A percentile compares a stretch with the other conserved stretches of the same genome.
Evolutionary conservation across 2,113 vertebrate species (phyloP).

Genomic region (Pelecanoides urinatrix): DNA sequence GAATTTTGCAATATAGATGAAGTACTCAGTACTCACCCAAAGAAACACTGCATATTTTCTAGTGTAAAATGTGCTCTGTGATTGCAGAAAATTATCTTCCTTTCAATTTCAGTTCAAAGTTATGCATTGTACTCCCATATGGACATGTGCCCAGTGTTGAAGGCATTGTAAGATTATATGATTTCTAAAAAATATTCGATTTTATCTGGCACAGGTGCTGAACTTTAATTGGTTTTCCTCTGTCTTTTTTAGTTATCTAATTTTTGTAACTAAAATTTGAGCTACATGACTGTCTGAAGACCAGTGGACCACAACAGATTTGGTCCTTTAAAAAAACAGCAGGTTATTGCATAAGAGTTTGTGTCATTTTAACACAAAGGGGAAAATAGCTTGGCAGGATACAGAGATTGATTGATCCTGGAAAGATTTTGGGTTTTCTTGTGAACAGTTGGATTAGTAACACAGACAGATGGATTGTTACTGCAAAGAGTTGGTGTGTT

Average conservation of each 20-base stretch:
- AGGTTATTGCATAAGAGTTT: background rate
- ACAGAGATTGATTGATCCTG: conserved; percentile 41
- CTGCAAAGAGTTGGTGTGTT: conserved; percentile 33
- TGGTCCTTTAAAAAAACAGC: background rate
- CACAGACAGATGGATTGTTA: conserved; percentile 32
- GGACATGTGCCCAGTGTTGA: background rate
- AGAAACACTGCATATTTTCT: conserved; percentile 42
- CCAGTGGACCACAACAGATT: background rate
- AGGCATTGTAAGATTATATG: background rate
- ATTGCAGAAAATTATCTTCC: conserved; percentile 46
- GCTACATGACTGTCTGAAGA: background rate
- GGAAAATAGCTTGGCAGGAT: background rate
- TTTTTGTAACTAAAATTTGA: background rate
- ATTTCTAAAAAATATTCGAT: background rate
- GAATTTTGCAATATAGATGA: conserved; percentile 36
- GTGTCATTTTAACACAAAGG: background rate
- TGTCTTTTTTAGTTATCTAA: background rate
- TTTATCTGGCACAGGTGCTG: background rate
- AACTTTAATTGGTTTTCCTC: background rate
- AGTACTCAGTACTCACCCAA: background rate
- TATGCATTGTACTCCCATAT: conserved; percentile 19
- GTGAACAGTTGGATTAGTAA: conserved; percentile 46
- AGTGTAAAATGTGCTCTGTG: conserved; percentile 21
- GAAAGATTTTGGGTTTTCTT: conserved; percentile 57
- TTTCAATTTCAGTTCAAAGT: conserved; percentile 39